phyloP scores from a whole-genome alignment of 2,888 invertebrate species.

The Chrysolina haemoptera region DNA sequence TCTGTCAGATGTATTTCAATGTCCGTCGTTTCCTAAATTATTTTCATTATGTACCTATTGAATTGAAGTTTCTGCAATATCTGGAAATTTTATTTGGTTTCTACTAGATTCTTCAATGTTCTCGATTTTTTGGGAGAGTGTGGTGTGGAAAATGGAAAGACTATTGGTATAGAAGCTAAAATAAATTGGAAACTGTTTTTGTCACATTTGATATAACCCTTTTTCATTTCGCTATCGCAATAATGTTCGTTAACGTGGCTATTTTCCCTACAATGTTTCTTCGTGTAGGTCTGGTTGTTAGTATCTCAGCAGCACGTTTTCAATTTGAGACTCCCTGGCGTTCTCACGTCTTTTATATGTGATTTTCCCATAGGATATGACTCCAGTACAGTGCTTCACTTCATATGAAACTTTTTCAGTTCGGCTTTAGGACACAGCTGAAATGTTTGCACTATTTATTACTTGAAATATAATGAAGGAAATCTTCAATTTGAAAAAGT shows the following conservation, averaged over 20 bases:
- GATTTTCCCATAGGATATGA: constrained; percentile 36
- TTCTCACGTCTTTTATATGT: constrained; percentile 40
- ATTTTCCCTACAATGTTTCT: background rate
- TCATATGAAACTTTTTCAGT: background rate
- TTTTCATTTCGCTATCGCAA: background rate
- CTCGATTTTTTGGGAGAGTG: too few species aligned
- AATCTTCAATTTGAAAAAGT: too few species aligned
- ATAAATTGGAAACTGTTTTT: too few species aligned
- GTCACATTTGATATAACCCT: background rate
- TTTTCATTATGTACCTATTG: too few species aligned
- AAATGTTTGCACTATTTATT: background rate
- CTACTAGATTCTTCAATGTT: too few species aligned
- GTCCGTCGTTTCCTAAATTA: too few species aligned
- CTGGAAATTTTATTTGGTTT: too few species aligned
- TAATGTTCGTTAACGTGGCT: background rate
- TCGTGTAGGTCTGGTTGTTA: constrained; percentile 34
- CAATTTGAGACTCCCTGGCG: constrained; percentile 48
- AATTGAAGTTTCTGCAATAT: too few species aligned
- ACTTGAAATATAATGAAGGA: background rate
- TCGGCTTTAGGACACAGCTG: background rate
- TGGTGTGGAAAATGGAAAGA: too few species aligned
- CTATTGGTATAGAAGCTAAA: too few species aligned
- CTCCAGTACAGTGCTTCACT: background rate
- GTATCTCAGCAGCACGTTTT: constrained; percentile 50
- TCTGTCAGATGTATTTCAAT: too few species aligned